A percentile compares a stretch with the other conserved stretches of the same genome.
phyloP scores from a whole-genome alignment of 2,888 invertebrate species.

The Oxystoma pomonae region DNA sequence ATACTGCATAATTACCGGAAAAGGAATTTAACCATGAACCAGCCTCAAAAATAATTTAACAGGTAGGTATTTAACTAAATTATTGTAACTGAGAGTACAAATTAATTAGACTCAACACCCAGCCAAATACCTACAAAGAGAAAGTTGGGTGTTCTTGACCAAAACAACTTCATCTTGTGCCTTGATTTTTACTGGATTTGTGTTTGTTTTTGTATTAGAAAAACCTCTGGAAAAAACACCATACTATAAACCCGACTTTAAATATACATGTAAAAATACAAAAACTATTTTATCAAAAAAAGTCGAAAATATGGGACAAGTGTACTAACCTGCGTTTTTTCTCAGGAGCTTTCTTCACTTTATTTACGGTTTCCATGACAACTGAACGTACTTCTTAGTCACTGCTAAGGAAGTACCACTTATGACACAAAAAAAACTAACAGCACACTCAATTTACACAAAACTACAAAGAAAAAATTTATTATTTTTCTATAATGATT shows the following conservation, averaged over 20 bases:
- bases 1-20: neutral
- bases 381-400: constrained; percentile 43
- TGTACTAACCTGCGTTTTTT: constrained; percentile 65
- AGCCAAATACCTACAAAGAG: neutral
- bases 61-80: no score
- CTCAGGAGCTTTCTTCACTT: constrained; percentile 49
- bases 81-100: no score
- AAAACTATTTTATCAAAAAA: no score
- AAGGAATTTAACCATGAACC: no score
- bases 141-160: neutral
- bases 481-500: no score
- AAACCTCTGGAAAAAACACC: no score
- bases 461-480: no score
- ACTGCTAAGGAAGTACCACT: constrained; percentile 46
- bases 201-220: neutral
- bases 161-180: neutral
- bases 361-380: constrained; percentile 35
- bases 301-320: neutral
- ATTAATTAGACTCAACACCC: no score
- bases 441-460: constrained; percentile 17
- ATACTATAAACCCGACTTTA: neutral
- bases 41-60: no score
- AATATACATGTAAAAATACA: neutral
- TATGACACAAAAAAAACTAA: constrained; percentile 17
- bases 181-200: neutral